A percentile compares a stretch with the other conserved stretches of the same genome.
phyloP scores from a whole-genome alignment of 2,888 invertebrate species.

The Gymnosoma rotundatum region DNA sequence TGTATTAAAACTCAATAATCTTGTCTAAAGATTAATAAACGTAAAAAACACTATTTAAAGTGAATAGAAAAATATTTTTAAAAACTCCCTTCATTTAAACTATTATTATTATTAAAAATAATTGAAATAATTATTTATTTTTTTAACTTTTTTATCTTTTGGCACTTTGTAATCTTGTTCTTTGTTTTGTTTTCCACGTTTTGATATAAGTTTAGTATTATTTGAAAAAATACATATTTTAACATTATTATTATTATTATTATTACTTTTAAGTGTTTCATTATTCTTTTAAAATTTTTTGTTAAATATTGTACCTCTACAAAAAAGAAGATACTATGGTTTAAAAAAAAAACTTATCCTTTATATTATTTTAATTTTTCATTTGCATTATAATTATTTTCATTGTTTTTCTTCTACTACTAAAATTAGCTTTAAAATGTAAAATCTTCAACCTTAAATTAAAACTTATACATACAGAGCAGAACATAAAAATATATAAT shows the following conservation, averaged over 20 bases:
- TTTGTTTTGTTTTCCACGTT: conserved; percentile 21
- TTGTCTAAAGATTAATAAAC: conserved; percentile 34
- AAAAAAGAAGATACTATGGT: conserved; percentile 34
- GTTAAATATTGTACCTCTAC: conserved; percentile 63
- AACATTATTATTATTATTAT: conserved; percentile 12
- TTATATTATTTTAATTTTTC: conserved; percentile 30
- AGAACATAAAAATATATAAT: conserved; percentile 59
- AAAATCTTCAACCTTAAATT: conserved; percentile 35
- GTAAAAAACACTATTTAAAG: conserved; percentile 13
- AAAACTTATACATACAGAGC: conserved; percentile 73
- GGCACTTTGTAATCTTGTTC: conserved; percentile 54
- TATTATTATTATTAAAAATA: too few species aligned
- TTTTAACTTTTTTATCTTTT: too few species aligned
- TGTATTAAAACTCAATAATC: conserved; percentile 41
- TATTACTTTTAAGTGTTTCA: conserved; percentile 66
- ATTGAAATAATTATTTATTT: conserved; percentile 8
- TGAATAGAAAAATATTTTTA: conserved; percentile 6
- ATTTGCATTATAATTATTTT: conserved; percentile 40
- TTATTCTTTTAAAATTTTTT: conserved; percentile 59
- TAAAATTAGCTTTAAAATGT: conserved; percentile 47
- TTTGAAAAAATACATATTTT: conserved; percentile 47
- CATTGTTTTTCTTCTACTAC: conserved; percentile 26
- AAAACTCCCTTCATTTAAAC: conserved; percentile 58
- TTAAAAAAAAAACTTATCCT: conserved; percentile 48
- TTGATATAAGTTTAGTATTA: conserved; percentile 59